Evolutionary conservation across 2,888 invertebrate genomes (phyloP), one percentile per base, ranked within the genome.

Genomic region (Molorchus minor): DNA sequence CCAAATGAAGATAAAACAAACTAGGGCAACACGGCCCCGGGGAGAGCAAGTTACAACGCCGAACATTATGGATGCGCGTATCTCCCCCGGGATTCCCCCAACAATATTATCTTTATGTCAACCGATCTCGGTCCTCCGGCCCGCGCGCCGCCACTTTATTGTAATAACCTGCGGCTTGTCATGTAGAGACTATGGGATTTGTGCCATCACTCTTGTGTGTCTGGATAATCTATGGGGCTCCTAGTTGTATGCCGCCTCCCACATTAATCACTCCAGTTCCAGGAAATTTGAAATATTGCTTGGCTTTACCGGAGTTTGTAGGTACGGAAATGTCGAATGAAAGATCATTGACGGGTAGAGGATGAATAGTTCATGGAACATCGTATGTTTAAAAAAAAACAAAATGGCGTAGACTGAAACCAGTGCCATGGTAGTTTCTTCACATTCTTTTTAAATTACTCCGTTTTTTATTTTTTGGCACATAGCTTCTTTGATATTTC

Each of bases 61-160:
- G 35, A 35, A 47, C 33, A 33, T 47, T 47, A 47, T 47, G 21
- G 35, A 47, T 47, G 47, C 12, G 47, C 33, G 36, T 35, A 35
- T 2, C 19, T n/a, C 47, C 47, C 17, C 19, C 10, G 19, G 36
- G 47, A n/a, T n/a, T 19, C 47, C 13, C 47, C 10, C 47, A 35
- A 47, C 47, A 47, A 35, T 35, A 47, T 47, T 47, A 47, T 47
- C 35, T 47, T 47, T 47, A 47, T 47, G 47, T 35, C 35, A 36
- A 12, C 47, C 35, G 13, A 47, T 47, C 35, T 35, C 25, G 12
- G 19, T 21, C 13, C 17, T 47, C 19, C 36, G 47, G 35, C 17
- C 47, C 33, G 47, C 17, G 21, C 35, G 47, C 36, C 19, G 10
- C 17, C 45, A 2, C 13, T 25, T 45, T 45, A 35, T 33, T 35